Evolutionary conservation across 1,140 invertebrate species (phyloP).

Genomic region (Danaus plexippus): DNA sequence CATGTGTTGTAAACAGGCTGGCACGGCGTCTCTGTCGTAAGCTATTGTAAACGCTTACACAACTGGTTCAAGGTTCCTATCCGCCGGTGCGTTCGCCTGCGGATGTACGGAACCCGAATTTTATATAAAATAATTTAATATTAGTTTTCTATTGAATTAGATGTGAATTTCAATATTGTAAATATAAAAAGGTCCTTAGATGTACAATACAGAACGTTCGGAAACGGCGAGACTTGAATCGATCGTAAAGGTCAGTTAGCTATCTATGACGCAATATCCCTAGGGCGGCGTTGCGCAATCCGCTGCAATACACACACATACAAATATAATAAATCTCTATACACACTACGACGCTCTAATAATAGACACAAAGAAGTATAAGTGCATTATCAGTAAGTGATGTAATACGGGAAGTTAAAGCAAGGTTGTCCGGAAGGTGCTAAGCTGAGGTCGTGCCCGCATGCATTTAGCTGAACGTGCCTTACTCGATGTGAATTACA

Average conservation of each 20-base stretch:
- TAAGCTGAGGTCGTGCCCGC: conserved; percentile 42
- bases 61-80: conserved; percentile 68
- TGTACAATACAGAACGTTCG: conserved; percentile 4
- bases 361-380: conserved; percentile 39
- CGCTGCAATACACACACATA: conserved; percentile 37
- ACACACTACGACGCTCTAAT: conserved; percentile 23
- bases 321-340: conserved; percentile 8
- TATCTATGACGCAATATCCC: conserved; percentile 57
- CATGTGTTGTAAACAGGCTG: conserved; percentile 54
- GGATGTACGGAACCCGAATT: conserved; percentile 55
- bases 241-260: conserved; percentile 62
- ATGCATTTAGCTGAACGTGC: conserved; percentile 54
- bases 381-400: conserved; percentile 53
- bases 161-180: neutral
- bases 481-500: conserved; percentile 34
- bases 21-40: conserved; percentile 57
- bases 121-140: conserved; percentile 7
- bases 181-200: too few relatives aligned
- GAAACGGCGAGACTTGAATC: conserved; percentile 35
- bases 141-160: neutral
- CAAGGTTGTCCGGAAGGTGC: conserved; percentile 64
- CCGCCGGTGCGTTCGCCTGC: conserved; percentile 56
- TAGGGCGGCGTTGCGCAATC: conserved; percentile 57
- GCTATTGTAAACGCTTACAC: conserved; percentile 64
- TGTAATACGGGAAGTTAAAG: conserved; percentile 61